These are phyloP conservation scores for Akabosia matsudoensis DNA, from an alignment of 1,140 invertebrate species.

Conservation along the genomic window DNA sequence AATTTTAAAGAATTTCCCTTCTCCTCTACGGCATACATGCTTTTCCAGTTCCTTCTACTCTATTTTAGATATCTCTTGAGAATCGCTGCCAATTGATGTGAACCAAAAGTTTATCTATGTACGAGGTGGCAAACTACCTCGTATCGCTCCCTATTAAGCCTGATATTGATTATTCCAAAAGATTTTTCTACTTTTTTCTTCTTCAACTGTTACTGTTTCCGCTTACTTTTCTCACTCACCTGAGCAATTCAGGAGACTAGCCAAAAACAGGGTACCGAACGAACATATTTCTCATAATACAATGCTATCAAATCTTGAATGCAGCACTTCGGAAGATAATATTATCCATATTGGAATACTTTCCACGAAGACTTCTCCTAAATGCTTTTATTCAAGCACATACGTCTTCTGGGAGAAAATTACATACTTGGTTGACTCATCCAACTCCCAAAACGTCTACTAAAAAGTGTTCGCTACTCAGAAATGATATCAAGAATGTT, in stretches of 20 bases:
- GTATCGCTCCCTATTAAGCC: slow-evolving; percentile 15
- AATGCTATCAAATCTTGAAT: neutral
- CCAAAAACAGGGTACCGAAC: too few species aligned
- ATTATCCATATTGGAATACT: neutral
- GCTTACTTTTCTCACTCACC: neutral
- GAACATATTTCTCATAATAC: neutral
- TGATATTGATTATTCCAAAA: slow-evolving; percentile 21
- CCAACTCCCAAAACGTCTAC: neutral
- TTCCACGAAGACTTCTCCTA: neutral
- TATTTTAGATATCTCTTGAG: neutral
- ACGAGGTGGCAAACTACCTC: neutral
- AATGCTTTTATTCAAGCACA: neutral
- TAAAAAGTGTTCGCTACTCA: too few species aligned
- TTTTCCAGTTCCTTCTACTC: neutral
- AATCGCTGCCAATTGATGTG: neutral
- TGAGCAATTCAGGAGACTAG: neutral
- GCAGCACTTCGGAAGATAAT: neutral
- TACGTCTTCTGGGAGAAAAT: neutral
- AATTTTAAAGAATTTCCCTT: neutral
- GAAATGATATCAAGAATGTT: too few species aligned
- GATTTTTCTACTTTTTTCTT: neutral
- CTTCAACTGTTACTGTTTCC: neutral
- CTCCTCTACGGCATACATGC: too few species aligned
- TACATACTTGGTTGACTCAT: slow-evolving; percentile 12
- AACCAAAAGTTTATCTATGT: neutral